A percentile compares a stretch with the other conserved stretches of the same genome.
Evolutionary conservation across 2,113 vertebrate genomes (phyloP).

Genomic region (Dipodomys stephensi): DNA sequence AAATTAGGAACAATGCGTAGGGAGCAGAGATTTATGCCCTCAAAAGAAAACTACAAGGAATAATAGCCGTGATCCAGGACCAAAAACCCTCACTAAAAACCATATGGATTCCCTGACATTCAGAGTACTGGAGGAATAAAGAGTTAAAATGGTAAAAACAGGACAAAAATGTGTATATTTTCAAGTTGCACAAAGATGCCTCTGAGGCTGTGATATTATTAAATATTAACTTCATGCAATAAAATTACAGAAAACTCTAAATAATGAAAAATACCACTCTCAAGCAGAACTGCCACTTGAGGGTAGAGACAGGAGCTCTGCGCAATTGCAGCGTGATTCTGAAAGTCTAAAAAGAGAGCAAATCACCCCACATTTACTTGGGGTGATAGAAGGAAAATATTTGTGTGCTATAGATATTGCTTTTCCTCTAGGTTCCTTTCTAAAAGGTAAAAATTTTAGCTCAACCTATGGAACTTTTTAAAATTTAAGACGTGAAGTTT

Average conservation of each 20-base stretch:
- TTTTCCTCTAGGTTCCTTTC: constrained; percentile 47
- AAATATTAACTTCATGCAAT: constrained; percentile 75
- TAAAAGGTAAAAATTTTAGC: constrained; percentile 44
- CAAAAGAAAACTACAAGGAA: not conserved
- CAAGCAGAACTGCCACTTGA: constrained; percentile 31
- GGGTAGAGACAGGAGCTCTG: not conserved
- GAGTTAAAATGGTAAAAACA: constrained; percentile 40
- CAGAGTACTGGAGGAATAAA: not conserved
- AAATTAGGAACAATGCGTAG: not conserved
- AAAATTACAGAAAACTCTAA: constrained; percentile 71
- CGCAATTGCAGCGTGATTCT: constrained; percentile 24
- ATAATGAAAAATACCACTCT: constrained; percentile 71
- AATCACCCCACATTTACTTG: not conserved
- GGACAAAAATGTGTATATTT: constrained; percentile 9
- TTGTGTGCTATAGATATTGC: constrained; percentile 7
- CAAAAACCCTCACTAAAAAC: not conserved
- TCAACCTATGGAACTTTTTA: constrained; percentile 37
- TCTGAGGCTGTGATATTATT: constrained; percentile 52
- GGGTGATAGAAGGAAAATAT: constrained; percentile 31
- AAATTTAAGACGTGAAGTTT: constrained; percentile 38
- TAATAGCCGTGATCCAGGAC: not conserved
- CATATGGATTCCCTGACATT: not conserved
- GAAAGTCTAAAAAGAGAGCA: not conserved
- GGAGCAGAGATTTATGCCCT: not conserved
- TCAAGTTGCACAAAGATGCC: constrained; percentile 54